Base-by-base conservation (phyloP, 2,113 vertebrate genomes). In the Petroica traversi region DNA sequence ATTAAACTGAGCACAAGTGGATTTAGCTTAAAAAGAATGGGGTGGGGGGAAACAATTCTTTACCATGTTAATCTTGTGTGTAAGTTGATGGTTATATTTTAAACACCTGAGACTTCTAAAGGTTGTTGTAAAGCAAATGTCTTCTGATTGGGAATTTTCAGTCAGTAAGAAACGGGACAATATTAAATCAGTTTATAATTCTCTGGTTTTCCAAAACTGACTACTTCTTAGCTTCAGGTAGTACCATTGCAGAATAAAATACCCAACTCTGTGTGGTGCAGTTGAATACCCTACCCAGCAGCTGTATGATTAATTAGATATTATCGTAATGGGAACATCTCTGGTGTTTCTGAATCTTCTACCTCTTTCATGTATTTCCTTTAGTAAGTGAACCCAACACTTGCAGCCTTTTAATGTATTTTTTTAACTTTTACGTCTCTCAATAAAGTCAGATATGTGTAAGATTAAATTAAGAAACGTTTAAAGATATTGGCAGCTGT, bases 311-410 rank as follows among this genome's bases (percentile, higher is more conserved):
- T 82, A 77, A 76, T 95, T 93, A 71, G 77, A 73, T 63, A 51
- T 25, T 91, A 71, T 90, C 79, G 62, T 77, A 52, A 58, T 57
- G 59, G 95, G 77, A 95, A 67, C 75, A 95, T 85, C 72, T 85
- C 8, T 0, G 31, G 77, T 95, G 89, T 94, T 97, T 97, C 96
- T 93, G 76, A 95, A 91, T 89, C 80, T 93, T 95, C 97, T 97
- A 97, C 97, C 97, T 97, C 96, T 95, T 96, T 81, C 72, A 29
- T 69, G 58, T 87, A 26, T 94, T 96, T 96, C 64, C 66, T 95
- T 97, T 89, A 87, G 59, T 85, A 95, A 92, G 46, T 89, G 80
- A 61, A 67, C 59, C 87, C 67, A 66, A 72, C 87, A 78, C 57
- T 85, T 87, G 61, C 84, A 94, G 88, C 74, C 77, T 95, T 93